A percentile compares a stretch with the other conserved stretches of the same genome.
Conservation (phyloP, 35 echinoderm and acorn worm species). For the Strongylocentrotus purpuratus region DNA sequence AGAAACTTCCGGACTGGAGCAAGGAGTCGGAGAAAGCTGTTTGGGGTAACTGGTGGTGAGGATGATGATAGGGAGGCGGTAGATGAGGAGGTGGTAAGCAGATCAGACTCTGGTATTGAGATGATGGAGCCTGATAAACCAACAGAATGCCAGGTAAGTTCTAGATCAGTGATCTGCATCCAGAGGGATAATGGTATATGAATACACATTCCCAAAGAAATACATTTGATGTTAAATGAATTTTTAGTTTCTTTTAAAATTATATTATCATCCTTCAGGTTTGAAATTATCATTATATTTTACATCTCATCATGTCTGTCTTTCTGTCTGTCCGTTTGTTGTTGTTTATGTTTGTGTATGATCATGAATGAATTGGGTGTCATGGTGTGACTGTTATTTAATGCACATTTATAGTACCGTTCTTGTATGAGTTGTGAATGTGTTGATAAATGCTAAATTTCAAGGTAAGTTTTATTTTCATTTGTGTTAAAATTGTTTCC, state of each 20-base stretch:
- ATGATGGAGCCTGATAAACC: constrained; percentile 5
- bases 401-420: background rate
- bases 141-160: background rate
- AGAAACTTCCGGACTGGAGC: background rate
- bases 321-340: background rate
- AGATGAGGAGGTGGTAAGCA: background rate
- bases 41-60: background rate
- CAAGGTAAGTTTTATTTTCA: background rate
- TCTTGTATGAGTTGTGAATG: background rate
- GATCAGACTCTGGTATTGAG: background rate
- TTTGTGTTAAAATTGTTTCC: background rate
- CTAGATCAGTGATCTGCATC: background rate
- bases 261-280: too few relatives aligned
- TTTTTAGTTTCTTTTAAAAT: too few relatives aligned
- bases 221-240: too few relatives aligned
- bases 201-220: too few relatives aligned
- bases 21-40: background rate
- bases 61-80: background rate
- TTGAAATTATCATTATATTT: background rate
- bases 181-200: too few relatives aligned
- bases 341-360: background rate
- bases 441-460: background rate
- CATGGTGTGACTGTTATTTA: background rate
- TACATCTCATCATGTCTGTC: background rate
- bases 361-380: background rate